These are phyloP conservation scores for Meiosimyza decipiens DNA, from an alignment of 2,888 invertebrate genomes.

Conservation along the genomic window DNA sequence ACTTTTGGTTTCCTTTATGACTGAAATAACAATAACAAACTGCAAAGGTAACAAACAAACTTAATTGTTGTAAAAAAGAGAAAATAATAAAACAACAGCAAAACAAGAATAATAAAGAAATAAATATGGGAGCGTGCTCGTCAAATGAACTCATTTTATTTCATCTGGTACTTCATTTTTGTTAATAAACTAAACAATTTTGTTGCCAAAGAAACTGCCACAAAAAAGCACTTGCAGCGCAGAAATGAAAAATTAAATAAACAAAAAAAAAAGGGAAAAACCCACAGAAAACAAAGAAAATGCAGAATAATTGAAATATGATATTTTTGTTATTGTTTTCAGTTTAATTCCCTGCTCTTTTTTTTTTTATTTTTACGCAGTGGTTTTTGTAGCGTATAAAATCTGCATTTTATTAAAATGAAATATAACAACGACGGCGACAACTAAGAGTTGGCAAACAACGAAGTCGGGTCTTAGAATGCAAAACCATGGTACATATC, in stretches of 20 bases:
- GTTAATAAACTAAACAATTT: conserved; percentile 15
- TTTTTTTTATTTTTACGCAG: background rate
- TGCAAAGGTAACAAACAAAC: too few species aligned
- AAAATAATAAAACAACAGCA: too few species aligned
- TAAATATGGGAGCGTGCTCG: too few species aligned
- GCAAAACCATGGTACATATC: too few species aligned
- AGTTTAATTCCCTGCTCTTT: too few species aligned
- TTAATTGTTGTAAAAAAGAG: too few species aligned
- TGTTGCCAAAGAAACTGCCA: conserved; percentile 16
- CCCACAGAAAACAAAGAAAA: background rate
- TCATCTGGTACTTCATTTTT: background rate
- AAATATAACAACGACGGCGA: background rate
- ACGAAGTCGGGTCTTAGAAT: background rate
- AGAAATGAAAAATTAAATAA: background rate
- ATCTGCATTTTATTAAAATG: conserved; percentile 16
- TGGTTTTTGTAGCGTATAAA: conserved; percentile 3
- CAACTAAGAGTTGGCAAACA: background rate
- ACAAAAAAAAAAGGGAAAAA: background rate
- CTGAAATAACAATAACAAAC: too few species aligned
- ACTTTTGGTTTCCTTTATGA: too few species aligned
- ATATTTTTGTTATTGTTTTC: conserved; percentile 13
- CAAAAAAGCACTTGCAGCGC: background rate
- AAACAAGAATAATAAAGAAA: too few species aligned
- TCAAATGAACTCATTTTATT: too few species aligned
- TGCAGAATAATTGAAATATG: conserved; percentile 8